Base-by-base conservation (phyloP, 2,797 vertebrate species). In the Acipenser ruthenus region DNA sequence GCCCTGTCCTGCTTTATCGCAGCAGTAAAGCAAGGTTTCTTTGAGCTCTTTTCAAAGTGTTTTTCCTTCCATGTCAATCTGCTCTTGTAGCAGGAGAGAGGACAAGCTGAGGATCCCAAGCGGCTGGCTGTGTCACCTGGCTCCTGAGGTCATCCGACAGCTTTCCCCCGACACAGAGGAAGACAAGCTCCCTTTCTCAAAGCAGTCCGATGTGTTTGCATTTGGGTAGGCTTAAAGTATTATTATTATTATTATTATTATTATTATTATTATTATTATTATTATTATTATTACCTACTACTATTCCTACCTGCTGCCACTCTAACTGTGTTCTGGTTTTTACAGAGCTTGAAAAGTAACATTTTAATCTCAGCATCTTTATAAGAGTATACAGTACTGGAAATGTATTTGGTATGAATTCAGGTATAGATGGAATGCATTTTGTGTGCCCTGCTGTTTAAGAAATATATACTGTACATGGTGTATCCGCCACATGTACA, bases 101-200 rank as follows among this genome's bases (percentile, higher is more conserved):
- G 93, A 96, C 86, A 97, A 95, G 73, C 87, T 99, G 67, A 86
- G 93, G n/a, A 96, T 99, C 81, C 97, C 96, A 74, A 95, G 91
- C 0, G 97, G 97, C 65, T 99, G 97, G 97, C 84, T 99, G 69
- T 99, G 96, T 87, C 94, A 99, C 87, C 88, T 99, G 68, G 95
- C 97, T 1, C 97, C 97, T 0, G 97, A 99, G 88, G 98, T 99
- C 79, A 93, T 99, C 85, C 91, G 91, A 75, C 97, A 99, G 85
- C 93, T 99, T 70, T 97, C 94, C 0, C 95, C 95, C 0, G 93
- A 96, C 79, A 99, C 97, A 0, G 97, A 97, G 71, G 96, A 99
- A 80, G 96, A 99, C 88, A 97, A 98, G 78, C 93, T 99, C 62
- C 97, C 97, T 63, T 99, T 99, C 84, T 98, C 95, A 83, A 98